Conservation (phyloP, 2,888 invertebrate genomes). For the Caenorhabditis becei region DNA sequence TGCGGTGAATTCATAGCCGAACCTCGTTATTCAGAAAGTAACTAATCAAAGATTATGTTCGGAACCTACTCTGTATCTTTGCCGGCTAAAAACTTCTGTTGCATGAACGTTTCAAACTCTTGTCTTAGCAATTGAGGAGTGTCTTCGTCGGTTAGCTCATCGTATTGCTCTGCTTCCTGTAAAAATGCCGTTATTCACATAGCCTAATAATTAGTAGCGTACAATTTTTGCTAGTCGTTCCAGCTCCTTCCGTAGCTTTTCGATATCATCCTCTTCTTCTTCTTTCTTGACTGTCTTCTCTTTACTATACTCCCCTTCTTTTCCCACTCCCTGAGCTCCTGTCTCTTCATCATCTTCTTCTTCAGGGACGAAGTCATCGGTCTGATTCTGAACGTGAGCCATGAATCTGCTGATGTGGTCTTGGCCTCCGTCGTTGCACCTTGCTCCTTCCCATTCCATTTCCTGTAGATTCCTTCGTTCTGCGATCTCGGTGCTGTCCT, state of each 20-base stretch:
- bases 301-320: too few relatives aligned
- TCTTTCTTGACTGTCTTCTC: too few relatives aligned
- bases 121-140: slow-evolving; percentile 66
- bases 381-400: slow-evolving; percentile 56
- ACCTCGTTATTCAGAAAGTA: too few relatives aligned
- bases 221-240: slow-evolving; percentile 57
- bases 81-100: slow-evolving; percentile 75
- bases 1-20: too few relatives aligned
- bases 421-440: slow-evolving; percentile 24
- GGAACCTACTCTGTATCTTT: slow-evolving; percentile 61
- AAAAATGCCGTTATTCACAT: slow-evolving; percentile 4
- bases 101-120: slow-evolving; percentile 76
- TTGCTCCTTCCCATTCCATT: slow-evolving; percentile 62
- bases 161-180: slow-evolving; percentile 66
- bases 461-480: slow-evolving; percentile 71
- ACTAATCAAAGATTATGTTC: not conserved
- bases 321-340: slow-evolving; percentile 18
- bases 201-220: not conserved
- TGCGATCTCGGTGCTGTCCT: slow-evolving; percentile 68
- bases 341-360: slow-evolving; percentile 57
- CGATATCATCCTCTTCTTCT: slow-evolving; percentile 61
- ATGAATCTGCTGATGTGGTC: slow-evolving; percentile 48
- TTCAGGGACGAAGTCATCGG: slow-evolving; percentile 56
- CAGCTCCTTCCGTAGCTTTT: slow-evolving; percentile 61
- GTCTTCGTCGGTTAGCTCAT: slow-evolving; percentile 64